Base-by-base conservation (phyloP, 1,140 invertebrate species). In the Aphaenogaster ashmeadi region DNA sequence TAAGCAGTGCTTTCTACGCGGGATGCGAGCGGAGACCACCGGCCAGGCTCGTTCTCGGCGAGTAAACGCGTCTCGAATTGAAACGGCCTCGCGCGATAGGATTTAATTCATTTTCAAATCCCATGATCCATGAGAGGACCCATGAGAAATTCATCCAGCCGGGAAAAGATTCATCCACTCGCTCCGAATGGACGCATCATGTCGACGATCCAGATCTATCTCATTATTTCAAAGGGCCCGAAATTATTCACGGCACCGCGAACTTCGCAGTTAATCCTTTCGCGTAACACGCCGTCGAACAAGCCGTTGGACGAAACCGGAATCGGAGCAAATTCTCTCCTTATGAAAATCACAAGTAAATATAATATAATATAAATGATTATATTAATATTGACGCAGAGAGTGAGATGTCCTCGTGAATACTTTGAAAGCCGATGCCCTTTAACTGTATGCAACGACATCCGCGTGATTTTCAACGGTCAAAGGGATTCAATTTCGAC, bases 91-190 rank as follows among this genome's bases (percentile, higher is more conserved):
- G 52, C 90, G 89, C 87, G 87, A 91, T 92, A 88, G 92, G 90
- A 88, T 93, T 95, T 94, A 94, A 95, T 94, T 95, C 94, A 92
- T 92, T 92, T 93, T 91, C 75, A 94, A 94, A 95, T 94, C 94
- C 93, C 90, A 79, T 94, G 94, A 95, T 95, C 94, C 94, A 95
- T 93, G 91, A 86, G 90, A 89, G 88, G 89, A 81, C 81, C 89
- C 85, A 67, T 80, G 90, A 81, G 87, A 80, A 56, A 90, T 80
- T 21, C 89, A 83, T 27, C 79, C 62, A 62, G 36, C 47, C 78
- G 66, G 60, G 72, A 62, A 60, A 71, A 56, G 66, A 88, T 88
- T 62, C 52, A 47, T 87, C 52, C 58, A 36, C 18, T 66, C 38
- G 27, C n/a, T 6, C 0, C n/a, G 69, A 47, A 11, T 33, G 47